Base-by-base conservation (phyloP, 2,113 vertebrate genomes). In the Edolisoma coerulescens region DNA sequence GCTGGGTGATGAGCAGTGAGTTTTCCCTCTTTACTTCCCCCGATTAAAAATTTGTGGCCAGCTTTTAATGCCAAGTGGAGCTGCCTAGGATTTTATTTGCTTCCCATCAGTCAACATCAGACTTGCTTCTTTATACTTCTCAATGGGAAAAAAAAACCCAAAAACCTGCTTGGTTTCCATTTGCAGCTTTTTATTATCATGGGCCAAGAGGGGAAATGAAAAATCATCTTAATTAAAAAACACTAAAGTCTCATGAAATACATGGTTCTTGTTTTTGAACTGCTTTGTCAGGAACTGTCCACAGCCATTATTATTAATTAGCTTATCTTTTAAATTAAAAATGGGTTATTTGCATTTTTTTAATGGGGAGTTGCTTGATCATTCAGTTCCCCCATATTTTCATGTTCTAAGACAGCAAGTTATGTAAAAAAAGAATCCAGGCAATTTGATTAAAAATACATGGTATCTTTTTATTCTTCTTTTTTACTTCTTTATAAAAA, bases 221-320 rank as follows among this genome's bases (percentile, higher is more conserved):
- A 97, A 97, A 96, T 96, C 83, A 87, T 96, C 95, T 96, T 96
- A 96, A 97, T 97, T 96, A 96, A 96, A 96, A 95, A 96, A 65
- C 88, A 95, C 76, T 94, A 50, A 94, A 90, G 80, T 89, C 80
- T 60, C 83, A 69, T 89, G 90, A 87, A 96, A 93, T 96, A 95
- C 57, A 27, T 61, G 57, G 79, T 79, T 96, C 92, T 96, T 96
- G 93, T 92, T 94, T 96, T 95, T 96, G 95, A 97, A 96, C 88
- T 90, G 73, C 96, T 96, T 96, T 95, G 96, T 96, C 96, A 96
- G 95, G 90, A 95, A 87, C 61, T 94, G 95, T 96, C 93, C 88
- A 76, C 90, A 92, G 88, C 92, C 88, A 95, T 96, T 96, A 96
- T 93, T 97, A 96, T 97, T 96, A 97, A 96, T 97, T 96, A 96